Evolutionary conservation across 2,888 invertebrate species (phyloP).

Genomic region (Pristionchus mayeri): DNA sequence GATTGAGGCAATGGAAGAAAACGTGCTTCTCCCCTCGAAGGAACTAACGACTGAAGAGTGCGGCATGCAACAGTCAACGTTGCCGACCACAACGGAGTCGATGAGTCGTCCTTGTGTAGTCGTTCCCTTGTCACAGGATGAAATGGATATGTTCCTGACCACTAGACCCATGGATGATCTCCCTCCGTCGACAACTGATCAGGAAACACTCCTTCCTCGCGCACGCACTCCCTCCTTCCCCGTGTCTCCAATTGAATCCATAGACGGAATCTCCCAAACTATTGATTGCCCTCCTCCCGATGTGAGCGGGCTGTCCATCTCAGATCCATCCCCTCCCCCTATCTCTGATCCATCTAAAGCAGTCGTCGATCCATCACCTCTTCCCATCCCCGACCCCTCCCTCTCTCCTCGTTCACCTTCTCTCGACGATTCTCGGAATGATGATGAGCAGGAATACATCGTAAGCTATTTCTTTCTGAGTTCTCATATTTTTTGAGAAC

Average conservation of each 20-base stretch:
- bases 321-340: no score
- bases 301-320: not conserved
- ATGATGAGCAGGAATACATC: conserved; percentile 1
- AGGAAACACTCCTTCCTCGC: not conserved
- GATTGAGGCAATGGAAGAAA: not conserved
- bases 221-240: not conserved
- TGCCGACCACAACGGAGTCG: not conserved
- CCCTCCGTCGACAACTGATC: not conserved
- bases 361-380: no score
- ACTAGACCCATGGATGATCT: not conserved
- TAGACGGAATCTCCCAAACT: not conserved
- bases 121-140: not conserved
- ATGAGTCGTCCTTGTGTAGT: not conserved
- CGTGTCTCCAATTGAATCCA: not conserved
- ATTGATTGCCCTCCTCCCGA: not conserved
- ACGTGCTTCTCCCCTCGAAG: not conserved
- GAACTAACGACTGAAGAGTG: not conserved
- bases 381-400: not conserved
- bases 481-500: not conserved
- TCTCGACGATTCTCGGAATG: not conserved
- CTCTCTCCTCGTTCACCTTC: not conserved
- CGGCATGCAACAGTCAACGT: not conserved
- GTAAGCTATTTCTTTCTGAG: not conserved
- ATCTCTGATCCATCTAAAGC: no score
- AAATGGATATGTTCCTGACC: not conserved